These are phyloP conservation scores for Papilio polyxenes DNA, from an alignment of 1,140 invertebrate species.

Conservation along the genomic window DNA sequence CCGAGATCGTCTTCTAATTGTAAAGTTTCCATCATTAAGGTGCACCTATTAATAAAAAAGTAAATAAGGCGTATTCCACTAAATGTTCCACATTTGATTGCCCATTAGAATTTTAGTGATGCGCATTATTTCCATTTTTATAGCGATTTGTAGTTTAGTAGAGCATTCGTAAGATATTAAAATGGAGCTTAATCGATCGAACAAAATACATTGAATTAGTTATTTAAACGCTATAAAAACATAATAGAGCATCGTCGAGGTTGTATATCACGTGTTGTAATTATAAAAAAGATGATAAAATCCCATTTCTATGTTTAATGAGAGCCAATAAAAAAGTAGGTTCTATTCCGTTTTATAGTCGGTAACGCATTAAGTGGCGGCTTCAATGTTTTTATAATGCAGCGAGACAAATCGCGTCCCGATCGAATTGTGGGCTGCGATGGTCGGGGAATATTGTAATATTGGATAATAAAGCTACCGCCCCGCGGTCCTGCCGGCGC, in stretches of 20 bases:
- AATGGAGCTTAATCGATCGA: constrained; percentile 7
- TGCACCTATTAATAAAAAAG: constrained; percentile 1
- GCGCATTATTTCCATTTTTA: constrained; percentile 24
- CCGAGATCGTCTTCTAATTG: constrained; percentile 7
- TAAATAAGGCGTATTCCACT: constrained; percentile 1
- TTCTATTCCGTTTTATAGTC: constrained; percentile 59
- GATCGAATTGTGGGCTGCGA: constrained; percentile 57
- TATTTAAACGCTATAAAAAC: constrained; percentile 29
- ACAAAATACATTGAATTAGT: constrained; percentile 34
- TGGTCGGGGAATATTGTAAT: constrained; percentile 65
- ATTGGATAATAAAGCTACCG: constrained; percentile 71
- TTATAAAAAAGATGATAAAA: constrained; percentile 58
- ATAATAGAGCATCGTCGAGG: constrained; percentile 35
- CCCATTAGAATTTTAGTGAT: constrained; percentile 16
- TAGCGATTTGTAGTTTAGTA: constrained; percentile 27
- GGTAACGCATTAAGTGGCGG: constrained; percentile 57
- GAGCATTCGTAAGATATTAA: constrained; percentile 6
- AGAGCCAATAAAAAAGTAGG: constrained; percentile 59
- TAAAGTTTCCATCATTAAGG: constrained; percentile 4
- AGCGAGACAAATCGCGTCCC: constrained; percentile 68
- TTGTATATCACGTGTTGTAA: constrained; percentile 51
- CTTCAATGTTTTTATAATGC: constrained; percentile 70
- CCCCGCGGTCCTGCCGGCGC: constrained; percentile 52
- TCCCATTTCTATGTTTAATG: constrained; percentile 58
- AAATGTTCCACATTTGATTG: constrained; percentile 23